Percentiles rank a stretch among this genome's conserved stretches.
Conservation (phyloP, 2,888 invertebrate genomes). For the Helobdella robusta region DNA sequence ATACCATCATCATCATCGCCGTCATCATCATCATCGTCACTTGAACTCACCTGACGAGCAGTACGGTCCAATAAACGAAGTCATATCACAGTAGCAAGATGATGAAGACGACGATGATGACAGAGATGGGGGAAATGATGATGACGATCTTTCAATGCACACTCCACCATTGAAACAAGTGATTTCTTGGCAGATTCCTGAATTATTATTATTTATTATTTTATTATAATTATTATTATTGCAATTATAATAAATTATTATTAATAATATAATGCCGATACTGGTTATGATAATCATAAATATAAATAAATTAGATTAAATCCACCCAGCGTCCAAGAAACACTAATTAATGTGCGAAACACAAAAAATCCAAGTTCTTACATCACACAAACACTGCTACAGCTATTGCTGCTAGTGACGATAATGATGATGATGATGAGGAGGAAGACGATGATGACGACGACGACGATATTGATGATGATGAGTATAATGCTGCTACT, state of each 20-base stretch:
- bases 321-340: too few relatives aligned
- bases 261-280: too few relatives aligned
- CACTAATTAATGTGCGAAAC: too few relatives aligned
- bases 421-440: background rate
- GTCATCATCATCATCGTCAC: background rate
- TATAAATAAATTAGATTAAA: too few relatives aligned
- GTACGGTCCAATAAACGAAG: constrained; percentile 11
- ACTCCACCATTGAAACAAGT: constrained; percentile 12
- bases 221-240: too few relatives aligned
- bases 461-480: background rate
- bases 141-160: constrained; percentile 5
- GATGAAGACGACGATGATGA: background rate
- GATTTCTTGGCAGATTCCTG: constrained; percentile 4
- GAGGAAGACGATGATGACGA: background rate
- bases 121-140: background rate
- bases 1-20: background rate
- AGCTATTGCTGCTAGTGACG: background rate
- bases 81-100: constrained; percentile 21
- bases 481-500: background rate
- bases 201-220: too few relatives aligned
- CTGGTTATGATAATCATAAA: too few relatives aligned
- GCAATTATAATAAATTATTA: too few relatives aligned
- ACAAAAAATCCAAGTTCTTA: background rate
- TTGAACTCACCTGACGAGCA: background rate
- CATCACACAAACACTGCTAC: background rate